phyloP scores from a whole-genome alignment of 2,797 vertebrate species.

The Sebastes matsubarae region DNA sequence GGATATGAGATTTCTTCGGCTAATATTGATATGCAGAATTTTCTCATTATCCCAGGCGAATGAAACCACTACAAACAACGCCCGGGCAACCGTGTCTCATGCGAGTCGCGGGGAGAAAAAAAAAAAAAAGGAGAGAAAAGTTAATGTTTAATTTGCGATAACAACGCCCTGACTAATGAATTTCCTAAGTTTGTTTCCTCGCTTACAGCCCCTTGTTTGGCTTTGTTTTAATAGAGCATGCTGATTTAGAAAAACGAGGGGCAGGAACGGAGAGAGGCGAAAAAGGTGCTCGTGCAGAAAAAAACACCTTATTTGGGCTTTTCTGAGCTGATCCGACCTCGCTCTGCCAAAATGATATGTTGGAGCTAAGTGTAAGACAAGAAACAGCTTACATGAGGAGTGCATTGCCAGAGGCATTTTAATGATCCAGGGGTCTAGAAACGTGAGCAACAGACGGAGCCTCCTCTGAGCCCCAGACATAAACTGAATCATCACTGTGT shows the following conservation, averaged over 20 bases:
- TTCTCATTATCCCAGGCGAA: constrained; percentile 67
- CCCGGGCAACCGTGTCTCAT: constrained; percentile 44
- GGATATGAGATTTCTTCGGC: constrained; percentile 63
- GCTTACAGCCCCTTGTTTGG: constrained; percentile 61
- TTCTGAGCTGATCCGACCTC: constrained; percentile 47
- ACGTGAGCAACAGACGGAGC: constrained; percentile 46
- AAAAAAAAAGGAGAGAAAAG: constrained; percentile 29
- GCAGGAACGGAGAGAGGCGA: background rate
- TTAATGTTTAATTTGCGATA: constrained; percentile 71
- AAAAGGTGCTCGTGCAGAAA: constrained; percentile 41
- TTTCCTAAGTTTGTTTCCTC: constrained; percentile 58
- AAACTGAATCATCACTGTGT: constrained; percentile 63
- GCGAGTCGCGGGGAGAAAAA: background rate
- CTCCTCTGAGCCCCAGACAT: constrained; percentile 61
- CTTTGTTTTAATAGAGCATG: constrained; percentile 56
- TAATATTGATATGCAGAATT: constrained; percentile 68
- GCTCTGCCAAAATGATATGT: constrained; percentile 67
- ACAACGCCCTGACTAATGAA: constrained; percentile 62
- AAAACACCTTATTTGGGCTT: constrained; percentile 79
- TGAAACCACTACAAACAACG: constrained; percentile 57
- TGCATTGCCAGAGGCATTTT: constrained; percentile 66
- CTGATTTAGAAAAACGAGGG: constrained; percentile 59
- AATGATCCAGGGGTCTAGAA: constrained; percentile 60
- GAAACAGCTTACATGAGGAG: constrained; percentile 68
- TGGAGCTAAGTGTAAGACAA: constrained; percentile 61